Conservation (phyloP, 2,888 invertebrate species). For the Tinea pellionella region DNA sequence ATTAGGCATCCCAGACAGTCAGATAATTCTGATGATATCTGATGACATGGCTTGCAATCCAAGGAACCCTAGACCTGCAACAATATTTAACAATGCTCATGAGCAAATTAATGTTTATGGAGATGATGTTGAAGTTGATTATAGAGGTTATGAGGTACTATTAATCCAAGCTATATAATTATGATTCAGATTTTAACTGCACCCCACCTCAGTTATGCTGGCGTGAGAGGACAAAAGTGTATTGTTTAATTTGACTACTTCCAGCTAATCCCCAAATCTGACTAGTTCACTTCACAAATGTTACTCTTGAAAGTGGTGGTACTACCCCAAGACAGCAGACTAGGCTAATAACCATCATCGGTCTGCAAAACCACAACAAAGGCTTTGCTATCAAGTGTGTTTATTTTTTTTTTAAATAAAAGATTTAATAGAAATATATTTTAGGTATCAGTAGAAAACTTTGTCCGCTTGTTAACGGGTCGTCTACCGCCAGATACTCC, state of each 20-base stretch:
- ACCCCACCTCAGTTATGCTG: no score
- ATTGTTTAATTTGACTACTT: no score
- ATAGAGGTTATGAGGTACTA: slow-evolving; percentile 88
- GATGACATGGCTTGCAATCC: slow-evolving; percentile 99
- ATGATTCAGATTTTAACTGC: background rate
- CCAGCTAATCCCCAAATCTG: no score
- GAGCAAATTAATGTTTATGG: slow-evolving; percentile 99
- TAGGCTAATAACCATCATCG: no score
- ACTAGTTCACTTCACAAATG: no score
- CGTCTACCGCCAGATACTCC: slow-evolving; percentile 93
- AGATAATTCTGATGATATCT: slow-evolving; percentile 99
- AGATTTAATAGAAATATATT: slow-evolving; percentile 18
- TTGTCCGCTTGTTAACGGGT: slow-evolving; percentile 95
- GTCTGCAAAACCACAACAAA: no score
- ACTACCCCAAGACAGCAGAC: no score
- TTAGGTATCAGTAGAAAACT: slow-evolving; percentile 97
- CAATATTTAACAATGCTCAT: slow-evolving; percentile 97
- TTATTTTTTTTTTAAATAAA: no score
- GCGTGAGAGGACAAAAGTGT: no score
- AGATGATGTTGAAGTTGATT: slow-evolving; percentile 99
- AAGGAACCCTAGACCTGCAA: slow-evolving; percentile 96
- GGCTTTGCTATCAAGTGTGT: no score
- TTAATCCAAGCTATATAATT: background rate
- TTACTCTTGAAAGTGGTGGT: no score
- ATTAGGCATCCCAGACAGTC: slow-evolving; percentile 97